A percentile compares a stretch with the other conserved stretches of the same genome.
phyloP scores from a whole-genome alignment of 2,113 vertebrate species.

The Leptosomus discolor region DNA sequence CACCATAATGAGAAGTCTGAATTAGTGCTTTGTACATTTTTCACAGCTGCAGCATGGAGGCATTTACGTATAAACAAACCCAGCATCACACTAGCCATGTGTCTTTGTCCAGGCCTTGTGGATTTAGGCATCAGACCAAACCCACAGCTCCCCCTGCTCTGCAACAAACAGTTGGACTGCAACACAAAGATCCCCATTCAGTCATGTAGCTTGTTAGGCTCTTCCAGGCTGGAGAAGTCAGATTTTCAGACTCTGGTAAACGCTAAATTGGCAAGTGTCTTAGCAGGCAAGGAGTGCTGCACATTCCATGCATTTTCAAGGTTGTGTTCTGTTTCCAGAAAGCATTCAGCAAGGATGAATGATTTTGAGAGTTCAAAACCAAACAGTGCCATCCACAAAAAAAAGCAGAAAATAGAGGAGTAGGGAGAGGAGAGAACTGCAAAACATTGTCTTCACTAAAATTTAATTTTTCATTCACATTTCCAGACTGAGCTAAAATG shows the following conservation, averaged over 20 bases:
- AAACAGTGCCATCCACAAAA: neutral
- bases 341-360: neutral
- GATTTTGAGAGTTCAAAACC: neutral
- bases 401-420: neutral
- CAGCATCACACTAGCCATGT: neutral
- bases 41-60: neutral
- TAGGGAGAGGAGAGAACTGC: neutral
- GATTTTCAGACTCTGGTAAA: neutral
- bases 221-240: neutral
- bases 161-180: slow-evolving; percentile 11
- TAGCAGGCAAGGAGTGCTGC: neutral
- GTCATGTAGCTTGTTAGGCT: neutral
- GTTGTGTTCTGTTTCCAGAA: neutral
- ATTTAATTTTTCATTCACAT: neutral
- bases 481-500: neutral
- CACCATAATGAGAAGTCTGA: neutral
- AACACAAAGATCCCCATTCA: slow-evolving; percentile 59
- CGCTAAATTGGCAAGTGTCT: neutral
- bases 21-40: slow-evolving; percentile 8
- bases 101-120: slow-evolving; percentile 54
- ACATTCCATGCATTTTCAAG: neutral
- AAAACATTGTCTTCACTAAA: neutral
- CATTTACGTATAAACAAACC: slow-evolving; percentile 24
- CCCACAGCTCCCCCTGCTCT: slow-evolving; percentile 27
- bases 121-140: slow-evolving; percentile 67